Evolutionary conservation across 2,113 vertebrate genomes (phyloP).

Genomic region (Triplophysa dalaica): DNA sequence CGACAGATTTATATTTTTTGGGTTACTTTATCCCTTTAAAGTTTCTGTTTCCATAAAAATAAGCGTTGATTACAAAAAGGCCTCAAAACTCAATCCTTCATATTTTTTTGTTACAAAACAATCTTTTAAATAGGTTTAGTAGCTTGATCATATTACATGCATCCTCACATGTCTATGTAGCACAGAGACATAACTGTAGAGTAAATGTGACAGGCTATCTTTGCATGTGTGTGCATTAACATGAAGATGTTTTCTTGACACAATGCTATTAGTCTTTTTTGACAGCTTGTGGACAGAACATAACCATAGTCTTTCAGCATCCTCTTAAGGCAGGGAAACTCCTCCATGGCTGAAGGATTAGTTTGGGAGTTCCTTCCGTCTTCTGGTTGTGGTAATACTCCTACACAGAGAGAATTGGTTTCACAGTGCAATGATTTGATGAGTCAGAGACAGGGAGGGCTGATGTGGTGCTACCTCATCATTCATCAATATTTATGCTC

Average conservation of each 20-base stretch:
- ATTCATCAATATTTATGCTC: not conserved
- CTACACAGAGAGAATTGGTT: not conserved
- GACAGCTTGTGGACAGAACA: not conserved
- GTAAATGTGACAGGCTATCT: not conserved
- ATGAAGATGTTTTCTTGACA: conserved; percentile 35
- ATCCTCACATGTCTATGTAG: no score
- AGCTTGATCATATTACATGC: no score
- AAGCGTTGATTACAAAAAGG: not conserved
- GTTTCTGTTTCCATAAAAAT: no score
- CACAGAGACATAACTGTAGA: no score
- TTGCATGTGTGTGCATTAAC: not conserved
- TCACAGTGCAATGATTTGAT: not conserved
- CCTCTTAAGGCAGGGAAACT: conserved; percentile 48
- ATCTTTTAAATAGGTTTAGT: not conserved
- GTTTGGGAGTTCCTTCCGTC: conserved; percentile 10
- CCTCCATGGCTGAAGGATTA: conserved; percentile 48
- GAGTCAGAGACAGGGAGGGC: not conserved
- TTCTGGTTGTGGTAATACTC: not conserved
- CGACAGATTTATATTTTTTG: no score
- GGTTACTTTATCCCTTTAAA: no score
- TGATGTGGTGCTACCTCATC: not conserved
- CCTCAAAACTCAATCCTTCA: not conserved
- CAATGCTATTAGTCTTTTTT: conserved; percentile 13
- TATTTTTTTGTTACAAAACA: not conserved
- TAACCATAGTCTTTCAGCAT: not conserved